These are phyloP conservation scores for Intellagama lesueurii DNA, from an alignment of 2,797 vertebrate species.

Conservation along the genomic window DNA sequence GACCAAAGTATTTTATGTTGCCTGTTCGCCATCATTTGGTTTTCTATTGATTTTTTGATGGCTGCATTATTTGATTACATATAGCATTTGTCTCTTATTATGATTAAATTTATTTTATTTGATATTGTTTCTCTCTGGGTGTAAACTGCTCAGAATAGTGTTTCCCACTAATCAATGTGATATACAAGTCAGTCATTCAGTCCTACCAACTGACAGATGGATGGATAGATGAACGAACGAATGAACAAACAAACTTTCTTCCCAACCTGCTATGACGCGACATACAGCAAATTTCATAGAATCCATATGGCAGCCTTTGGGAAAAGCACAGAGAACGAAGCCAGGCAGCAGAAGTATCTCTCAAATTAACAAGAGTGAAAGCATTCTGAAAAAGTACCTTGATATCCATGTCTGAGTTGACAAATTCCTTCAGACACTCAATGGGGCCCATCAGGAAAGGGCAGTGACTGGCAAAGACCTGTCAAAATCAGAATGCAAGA, in stretches of 20 bases:
- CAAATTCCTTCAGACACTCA: constrained; percentile 79
- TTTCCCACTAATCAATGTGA: too few relatives aligned
- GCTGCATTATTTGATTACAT: too few relatives aligned
- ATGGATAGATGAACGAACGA: too few relatives aligned
- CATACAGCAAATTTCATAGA: not conserved
- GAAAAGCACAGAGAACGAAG: not conserved
- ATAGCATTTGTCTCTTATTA: too few relatives aligned
- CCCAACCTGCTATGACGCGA: not conserved
- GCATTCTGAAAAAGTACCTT: constrained; percentile 78
- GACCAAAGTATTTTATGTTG: too few relatives aligned
- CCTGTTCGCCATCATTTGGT: too few relatives aligned
- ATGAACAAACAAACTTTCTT: not conserved
- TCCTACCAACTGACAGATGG: too few relatives aligned
- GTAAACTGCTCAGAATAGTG: too few relatives aligned
- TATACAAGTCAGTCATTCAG: too few relatives aligned
- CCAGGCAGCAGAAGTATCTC: not conserved
- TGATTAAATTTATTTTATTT: too few relatives aligned
- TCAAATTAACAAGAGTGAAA: not conserved
- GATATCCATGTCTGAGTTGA: constrained; percentile 87
- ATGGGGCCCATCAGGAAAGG: constrained; percentile 90
- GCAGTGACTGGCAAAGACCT: constrained; percentile 89
- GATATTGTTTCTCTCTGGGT: too few relatives aligned
- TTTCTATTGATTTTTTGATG: too few relatives aligned
- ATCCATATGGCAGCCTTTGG: not conserved
- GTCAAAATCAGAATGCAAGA: constrained; percentile 4